Evolutionary conservation across 2,888 invertebrate genomes (phyloP), one percentile per base, ranked within the genome.

Genomic region (Notocelia uddmanniana): DNA sequence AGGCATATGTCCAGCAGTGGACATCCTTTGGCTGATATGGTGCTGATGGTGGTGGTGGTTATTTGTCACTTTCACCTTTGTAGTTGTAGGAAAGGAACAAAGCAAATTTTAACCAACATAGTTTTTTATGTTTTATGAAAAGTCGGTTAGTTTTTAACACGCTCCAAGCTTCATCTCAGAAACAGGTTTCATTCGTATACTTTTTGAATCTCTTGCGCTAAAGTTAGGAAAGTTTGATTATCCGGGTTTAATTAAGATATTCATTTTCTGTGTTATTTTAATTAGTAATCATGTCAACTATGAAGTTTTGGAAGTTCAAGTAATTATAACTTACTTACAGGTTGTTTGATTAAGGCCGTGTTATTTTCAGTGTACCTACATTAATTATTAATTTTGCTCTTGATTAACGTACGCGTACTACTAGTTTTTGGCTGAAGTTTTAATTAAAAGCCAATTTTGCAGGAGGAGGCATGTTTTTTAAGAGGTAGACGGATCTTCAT

Each of bases 291-390:
- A 45, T 15, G 15, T 31, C 31, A 31, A 52, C 50, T 63, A 63
- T 52, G 34, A 34, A 48, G 62, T 52, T 21, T 50, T 9, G 9
- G 31, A 13, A 45, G 45, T 34, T 21, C 15, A 10, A 19, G 3
- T 63, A 50, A 63, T 63, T 63, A 63, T 63, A 63, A 63, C 34
- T 34, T 21, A n/a, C n/a, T 6, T 13, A 5, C 50, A 34, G 50
- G 19, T 50, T 50, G 50, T 52, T 63, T 63, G 34, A 50, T 62
- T 48, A 34, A 63, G 19, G 34, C 50, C 15, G 15, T 50, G 21
- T 31, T 50, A 63, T 60, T n/a, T 45, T 23, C 31, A 34, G 19
- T 2, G 2, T n/a, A n/a, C n/a, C 11, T 19, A 31, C 13, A 63
- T 34, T 34, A 50, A 62, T 31, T 19, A 63, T 52, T 34, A 63